Evolutionary conservation across 23 tunicate genomes (phyloP).

Genomic region (Ciona savignyi): DNA sequence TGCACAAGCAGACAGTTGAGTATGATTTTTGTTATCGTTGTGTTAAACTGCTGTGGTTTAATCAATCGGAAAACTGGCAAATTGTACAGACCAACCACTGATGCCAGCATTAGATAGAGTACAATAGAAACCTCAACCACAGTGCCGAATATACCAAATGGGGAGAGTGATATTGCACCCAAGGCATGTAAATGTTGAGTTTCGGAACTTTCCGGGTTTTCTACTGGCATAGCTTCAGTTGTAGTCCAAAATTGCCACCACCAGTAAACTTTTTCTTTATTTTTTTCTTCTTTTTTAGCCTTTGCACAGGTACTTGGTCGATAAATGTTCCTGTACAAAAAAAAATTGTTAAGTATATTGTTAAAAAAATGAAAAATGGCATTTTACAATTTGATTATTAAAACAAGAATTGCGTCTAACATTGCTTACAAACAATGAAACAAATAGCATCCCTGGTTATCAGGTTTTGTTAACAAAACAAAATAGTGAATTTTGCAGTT

Average conservation of each 20-base stretch:
- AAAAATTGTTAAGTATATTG: too few species aligned
- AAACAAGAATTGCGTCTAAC: too few species aligned
- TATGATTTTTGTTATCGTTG: slow-evolving; percentile 76
- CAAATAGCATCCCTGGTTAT: too few species aligned
- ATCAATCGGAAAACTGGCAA: slow-evolving; percentile 51
- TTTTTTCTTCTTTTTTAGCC: not conserved
- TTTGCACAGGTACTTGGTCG: not conserved
- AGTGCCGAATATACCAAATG: slow-evolving; percentile 83
- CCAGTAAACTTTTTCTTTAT: not conserved
- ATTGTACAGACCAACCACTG: slow-evolving; percentile 71
- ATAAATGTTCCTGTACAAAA: not conserved
- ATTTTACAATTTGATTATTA: too few species aligned
- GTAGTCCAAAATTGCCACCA: not conserved
- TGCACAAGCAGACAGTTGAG: slow-evolving; percentile 68
- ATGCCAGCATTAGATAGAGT: slow-evolving; percentile 50
- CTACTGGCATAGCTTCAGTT: not conserved
- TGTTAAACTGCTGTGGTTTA: slow-evolving; percentile 40
- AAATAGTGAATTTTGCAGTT: too few species aligned
- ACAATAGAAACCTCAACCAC: slow-evolving; percentile 56
- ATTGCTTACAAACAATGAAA: too few species aligned
- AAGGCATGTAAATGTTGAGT: slow-evolving; percentile 19
- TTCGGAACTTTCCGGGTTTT: not conserved
- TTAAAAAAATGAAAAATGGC: too few species aligned
- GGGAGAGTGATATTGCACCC: slow-evolving; percentile 77
- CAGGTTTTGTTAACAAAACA: not conserved